A percentile compares a stretch with the other conserved stretches of the same genome.
Evolutionary conservation across 2,888 invertebrate species (phyloP).

Genomic region (Metacarcinus magister): DNA sequence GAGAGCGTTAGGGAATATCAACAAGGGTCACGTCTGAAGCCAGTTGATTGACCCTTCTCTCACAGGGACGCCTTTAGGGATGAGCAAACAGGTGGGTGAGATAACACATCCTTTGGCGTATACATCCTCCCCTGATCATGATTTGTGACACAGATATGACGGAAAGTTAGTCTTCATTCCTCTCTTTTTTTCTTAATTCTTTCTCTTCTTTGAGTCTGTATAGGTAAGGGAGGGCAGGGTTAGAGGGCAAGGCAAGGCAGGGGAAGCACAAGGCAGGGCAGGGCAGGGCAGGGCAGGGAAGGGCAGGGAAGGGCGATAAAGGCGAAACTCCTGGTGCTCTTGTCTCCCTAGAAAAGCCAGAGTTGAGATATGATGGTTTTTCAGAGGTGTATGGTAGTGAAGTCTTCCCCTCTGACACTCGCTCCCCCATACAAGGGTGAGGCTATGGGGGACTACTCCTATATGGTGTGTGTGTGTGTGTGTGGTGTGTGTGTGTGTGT

Average conservation of each 20-base stretch:
- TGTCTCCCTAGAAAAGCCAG: background rate
- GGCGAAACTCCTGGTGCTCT: background rate
- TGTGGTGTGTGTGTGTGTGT: background rate
- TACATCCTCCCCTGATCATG: background rate
- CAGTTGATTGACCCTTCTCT: background rate
- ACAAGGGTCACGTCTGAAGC: background rate
- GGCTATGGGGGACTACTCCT: background rate
- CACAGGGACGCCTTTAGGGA: background rate
- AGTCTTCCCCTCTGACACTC: background rate
- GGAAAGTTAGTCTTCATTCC: background rate
- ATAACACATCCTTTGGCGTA: background rate
- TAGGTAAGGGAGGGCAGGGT: background rate
- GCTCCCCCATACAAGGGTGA: slow-evolving; percentile 1
- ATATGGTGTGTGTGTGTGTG: background rate
- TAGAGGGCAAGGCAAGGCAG: background rate
- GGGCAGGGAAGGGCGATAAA: background rate
- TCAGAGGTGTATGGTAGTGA: background rate
- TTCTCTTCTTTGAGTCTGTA: background rate
- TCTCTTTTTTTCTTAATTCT: background rate
- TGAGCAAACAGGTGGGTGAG: background rate
- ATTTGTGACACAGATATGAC: background rate
- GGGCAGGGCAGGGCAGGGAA: background rate
- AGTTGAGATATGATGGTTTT: slow-evolving; percentile 20
- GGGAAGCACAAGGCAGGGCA: background rate
- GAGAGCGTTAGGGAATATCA: background rate